phyloP scores from a whole-genome alignment of 2,888 invertebrate genomes.

The Xestia rhomboidea region DNA sequence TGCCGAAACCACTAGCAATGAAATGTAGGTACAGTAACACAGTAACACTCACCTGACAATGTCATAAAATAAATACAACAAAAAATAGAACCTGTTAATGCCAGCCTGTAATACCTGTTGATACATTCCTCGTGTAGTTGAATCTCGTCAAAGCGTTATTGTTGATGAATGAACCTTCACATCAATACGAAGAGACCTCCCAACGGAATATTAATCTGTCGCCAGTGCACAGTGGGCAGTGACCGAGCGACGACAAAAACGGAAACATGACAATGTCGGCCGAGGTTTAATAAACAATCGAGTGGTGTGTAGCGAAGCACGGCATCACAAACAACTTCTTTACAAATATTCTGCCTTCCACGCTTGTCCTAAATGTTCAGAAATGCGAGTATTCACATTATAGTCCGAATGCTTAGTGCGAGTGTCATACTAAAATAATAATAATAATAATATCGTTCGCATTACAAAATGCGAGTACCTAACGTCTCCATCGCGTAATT shows the following conservation, averaged over 20 bases:
- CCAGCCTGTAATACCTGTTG: no score
- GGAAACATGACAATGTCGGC: conserved; percentile 20
- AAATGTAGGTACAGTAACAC: no score
- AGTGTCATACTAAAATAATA: no score
- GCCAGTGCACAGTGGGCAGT: conserved; percentile 12
- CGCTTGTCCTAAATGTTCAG: background rate
- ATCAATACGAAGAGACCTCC: conserved; percentile 4
- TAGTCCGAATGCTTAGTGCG: no score
- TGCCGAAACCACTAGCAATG: background rate
- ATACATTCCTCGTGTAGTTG: background rate
- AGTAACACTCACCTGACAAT: background rate
- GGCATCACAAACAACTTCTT: conserved; percentile 7
- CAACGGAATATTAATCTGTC: conserved; percentile 44
- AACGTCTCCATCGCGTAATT: no score
- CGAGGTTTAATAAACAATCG: conserved; percentile 44
- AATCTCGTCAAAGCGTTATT: conserved; percentile 8
- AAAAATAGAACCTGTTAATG: background rate
- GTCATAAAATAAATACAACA: background rate
- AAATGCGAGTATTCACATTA: background rate
- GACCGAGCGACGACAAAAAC: conserved; percentile 27
- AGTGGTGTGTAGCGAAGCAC: conserved; percentile 14
- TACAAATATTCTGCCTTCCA: conserved; percentile 16
- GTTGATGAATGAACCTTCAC: conserved; percentile 6
- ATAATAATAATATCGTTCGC: no score
- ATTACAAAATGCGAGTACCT: no score